Conservation (phyloP, 2,888 invertebrate genomes). For the Osmoderma eremita region DNA sequence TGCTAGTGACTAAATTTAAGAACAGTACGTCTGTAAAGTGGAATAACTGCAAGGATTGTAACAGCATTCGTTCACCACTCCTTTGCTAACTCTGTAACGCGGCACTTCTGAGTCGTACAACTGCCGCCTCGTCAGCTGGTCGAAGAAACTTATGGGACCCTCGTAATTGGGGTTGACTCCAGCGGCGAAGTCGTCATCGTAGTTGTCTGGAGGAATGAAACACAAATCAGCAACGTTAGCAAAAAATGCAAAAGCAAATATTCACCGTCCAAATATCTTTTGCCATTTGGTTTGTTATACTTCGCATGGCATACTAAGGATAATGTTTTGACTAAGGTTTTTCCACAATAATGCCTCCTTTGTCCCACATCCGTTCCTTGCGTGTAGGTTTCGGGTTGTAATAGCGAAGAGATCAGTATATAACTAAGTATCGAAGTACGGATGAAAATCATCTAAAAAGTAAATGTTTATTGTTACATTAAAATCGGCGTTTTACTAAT, state of each 20-base stretch:
- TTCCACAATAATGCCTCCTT: conserved; percentile 9
- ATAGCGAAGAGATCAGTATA: no score
- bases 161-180: background rate
- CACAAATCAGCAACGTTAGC: background rate
- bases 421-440: no score
- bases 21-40: conserved; percentile 9
- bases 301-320: conserved; percentile 2
- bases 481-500: no score
- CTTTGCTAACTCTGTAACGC: conserved; percentile 18
- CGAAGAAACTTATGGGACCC: background rate
- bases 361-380: background rate
- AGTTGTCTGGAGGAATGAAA: background rate
- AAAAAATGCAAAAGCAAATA: background rate
- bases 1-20: background rate
- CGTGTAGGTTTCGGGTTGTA: background rate
- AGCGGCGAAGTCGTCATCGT: background rate
- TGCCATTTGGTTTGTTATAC: background rate
- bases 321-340: background rate
- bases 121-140: background rate
- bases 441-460: background rate
- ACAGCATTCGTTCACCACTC: conserved; percentile 25
- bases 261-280: conserved; percentile 19
- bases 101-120: conserved; percentile 11
- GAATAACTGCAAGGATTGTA: conserved; percentile 8
- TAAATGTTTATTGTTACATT: background rate